phyloP scores from a whole-genome alignment of 1,140 invertebrate species.

The Meteorus sp. region DNA sequence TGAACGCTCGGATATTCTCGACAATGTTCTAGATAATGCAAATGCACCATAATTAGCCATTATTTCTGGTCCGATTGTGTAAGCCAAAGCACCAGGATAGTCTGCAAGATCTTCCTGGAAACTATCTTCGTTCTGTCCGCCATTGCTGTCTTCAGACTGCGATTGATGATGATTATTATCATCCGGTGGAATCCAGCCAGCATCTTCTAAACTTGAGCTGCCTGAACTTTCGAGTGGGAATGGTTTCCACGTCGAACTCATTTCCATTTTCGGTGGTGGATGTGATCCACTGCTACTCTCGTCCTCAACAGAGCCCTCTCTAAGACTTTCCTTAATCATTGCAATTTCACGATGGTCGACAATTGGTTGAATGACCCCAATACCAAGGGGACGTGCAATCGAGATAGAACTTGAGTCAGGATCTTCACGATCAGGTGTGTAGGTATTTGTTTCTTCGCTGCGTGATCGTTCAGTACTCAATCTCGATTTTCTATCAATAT shows the following conservation, averaged over 20 bases:
- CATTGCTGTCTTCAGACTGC: constrained; percentile 63
- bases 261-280: constrained; percentile 62
- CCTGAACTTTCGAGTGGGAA: constrained; percentile 80
- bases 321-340: constrained; percentile 42
- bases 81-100: constrained; percentile 72
- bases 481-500: constrained; percentile 48
- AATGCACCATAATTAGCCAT: constrained; percentile 71
- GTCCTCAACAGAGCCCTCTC: constrained; percentile 48
- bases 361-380: constrained; percentile 65
- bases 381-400: constrained; percentile 73
- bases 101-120: constrained; percentile 75
- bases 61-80: constrained; percentile 70
- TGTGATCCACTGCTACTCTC: constrained; percentile 73
- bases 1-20: constrained; percentile 82
- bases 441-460: constrained; percentile 56
- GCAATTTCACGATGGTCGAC: constrained; percentile 52
- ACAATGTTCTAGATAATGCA: constrained; percentile 73
- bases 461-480: constrained; percentile 53
- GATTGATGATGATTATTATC: constrained; percentile 63
- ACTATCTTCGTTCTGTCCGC: constrained; percentile 66
- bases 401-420: constrained; percentile 79
- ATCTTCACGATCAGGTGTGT: constrained; percentile 64
- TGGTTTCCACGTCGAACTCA: constrained; percentile 75
- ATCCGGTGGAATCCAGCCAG: constrained; percentile 73
- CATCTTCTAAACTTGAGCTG: constrained; percentile 78